Percentiles rank a stretch among this genome's conserved stretches.
Evolutionary conservation across 53 echinoderm and acorn worm species (phyloP).

Genomic region (Temnopleurus reevesii): DNA sequence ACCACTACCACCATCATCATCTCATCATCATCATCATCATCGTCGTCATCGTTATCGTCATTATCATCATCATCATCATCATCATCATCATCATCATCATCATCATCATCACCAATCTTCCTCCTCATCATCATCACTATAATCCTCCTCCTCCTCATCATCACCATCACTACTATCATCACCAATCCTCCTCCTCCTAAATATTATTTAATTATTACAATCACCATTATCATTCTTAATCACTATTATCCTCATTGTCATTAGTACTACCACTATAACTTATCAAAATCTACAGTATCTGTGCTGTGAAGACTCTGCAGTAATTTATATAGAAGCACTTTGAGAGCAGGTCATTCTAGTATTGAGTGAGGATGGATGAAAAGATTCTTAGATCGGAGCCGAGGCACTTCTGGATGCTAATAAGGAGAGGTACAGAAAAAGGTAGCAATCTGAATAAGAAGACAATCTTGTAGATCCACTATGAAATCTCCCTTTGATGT

Average conservation of each 20-base stretch:
- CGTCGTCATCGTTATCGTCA: constrained; percentile 27
- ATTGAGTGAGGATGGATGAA: neutral
- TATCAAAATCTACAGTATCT: too few relatives aligned
- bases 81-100: constrained; percentile 43
- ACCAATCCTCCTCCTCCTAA: neutral
- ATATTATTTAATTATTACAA: neutral
- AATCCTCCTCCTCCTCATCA: neutral
- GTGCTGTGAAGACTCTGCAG: too few relatives aligned
- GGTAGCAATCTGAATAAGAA: neutral
- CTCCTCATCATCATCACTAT: neutral
- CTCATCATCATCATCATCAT: neutral
- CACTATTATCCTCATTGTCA: too few relatives aligned
- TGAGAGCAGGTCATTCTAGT: neutral
- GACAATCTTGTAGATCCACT: too few relatives aligned
- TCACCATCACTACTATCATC: neutral
- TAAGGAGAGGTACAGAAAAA: neutral
- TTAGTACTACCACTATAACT: too few relatives aligned
- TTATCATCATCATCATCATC: neutral
- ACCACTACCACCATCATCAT: too few relatives aligned
- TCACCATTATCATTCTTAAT: too few relatives aligned
- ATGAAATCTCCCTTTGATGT: too few relatives aligned
- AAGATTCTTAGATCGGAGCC: neutral
- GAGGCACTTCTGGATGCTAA: constrained; percentile 10
- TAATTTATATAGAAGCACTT: too few relatives aligned
- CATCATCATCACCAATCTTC: constrained; percentile 7